phyloP scores from a whole-genome alignment of 2,797 vertebrate genomes.

The Melanotaenia nigrans region DNA sequence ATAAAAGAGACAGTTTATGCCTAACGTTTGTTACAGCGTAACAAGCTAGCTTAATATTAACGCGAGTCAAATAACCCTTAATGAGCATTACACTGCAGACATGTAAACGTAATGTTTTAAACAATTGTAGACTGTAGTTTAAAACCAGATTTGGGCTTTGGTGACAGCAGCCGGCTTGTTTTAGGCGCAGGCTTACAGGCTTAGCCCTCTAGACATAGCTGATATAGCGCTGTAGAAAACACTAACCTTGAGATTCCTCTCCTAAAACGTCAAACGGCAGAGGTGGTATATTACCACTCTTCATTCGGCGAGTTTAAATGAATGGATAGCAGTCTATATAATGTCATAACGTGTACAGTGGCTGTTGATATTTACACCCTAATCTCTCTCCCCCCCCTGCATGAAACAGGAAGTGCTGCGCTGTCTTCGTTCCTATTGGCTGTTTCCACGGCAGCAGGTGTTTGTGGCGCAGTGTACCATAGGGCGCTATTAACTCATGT shows the following conservation, averaged over 20 bases:
- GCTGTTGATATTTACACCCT: slow-evolving; percentile 25
- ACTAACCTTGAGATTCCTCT: slow-evolving; percentile 68
- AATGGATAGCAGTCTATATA: slow-evolving; percentile 5
- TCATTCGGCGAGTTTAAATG: slow-evolving; percentile 6
- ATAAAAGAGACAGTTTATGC: not conserved
- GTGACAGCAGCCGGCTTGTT: slow-evolving; percentile 10
- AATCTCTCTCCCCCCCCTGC: not conserved
- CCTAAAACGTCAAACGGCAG: slow-evolving; percentile 41
- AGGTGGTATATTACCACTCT: not conserved
- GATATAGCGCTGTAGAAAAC: slow-evolving; percentile 6
- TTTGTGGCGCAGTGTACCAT: slow-evolving; percentile 12
- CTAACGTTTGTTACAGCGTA: slow-evolving; percentile 10
- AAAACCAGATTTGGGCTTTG: slow-evolving; percentile 16
- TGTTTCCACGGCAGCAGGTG: not conserved
- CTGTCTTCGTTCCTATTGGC: slow-evolving; percentile 53
- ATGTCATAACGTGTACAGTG: not conserved
- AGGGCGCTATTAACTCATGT: slow-evolving; percentile 24
- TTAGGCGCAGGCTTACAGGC: slow-evolving; percentile 56
- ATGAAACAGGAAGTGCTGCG: slow-evolving; percentile 71
- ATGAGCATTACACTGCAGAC: not conserved
- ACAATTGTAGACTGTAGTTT: not conserved
- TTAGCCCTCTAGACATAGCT: slow-evolving; percentile 56
- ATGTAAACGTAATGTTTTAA: not conserved
- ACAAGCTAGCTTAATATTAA: slow-evolving; percentile 14
- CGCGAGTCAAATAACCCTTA: not conserved